Evolutionary conservation across 2,888 invertebrate species (phyloP).

Genomic region (Hirtodrosophila trivittata): DNA sequence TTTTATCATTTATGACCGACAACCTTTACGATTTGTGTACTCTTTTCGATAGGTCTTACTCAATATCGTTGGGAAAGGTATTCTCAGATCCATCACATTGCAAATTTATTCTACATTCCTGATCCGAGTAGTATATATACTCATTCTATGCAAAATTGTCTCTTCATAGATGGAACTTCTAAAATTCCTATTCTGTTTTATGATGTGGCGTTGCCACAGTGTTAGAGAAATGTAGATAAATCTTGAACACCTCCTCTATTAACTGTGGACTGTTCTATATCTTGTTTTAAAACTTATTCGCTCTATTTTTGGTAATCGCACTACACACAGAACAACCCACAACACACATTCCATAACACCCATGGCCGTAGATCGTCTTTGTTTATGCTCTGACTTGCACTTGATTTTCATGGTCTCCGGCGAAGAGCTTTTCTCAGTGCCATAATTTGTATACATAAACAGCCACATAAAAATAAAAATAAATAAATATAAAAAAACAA

Average conservation of each 20-base stretch:
- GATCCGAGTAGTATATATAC: too few relatives aligned
- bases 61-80: too few relatives aligned
- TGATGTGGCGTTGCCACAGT: too few relatives aligned
- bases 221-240: too few relatives aligned
- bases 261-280: background rate
- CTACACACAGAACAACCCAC: slow-evolving; percentile 3
- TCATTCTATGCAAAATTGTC: too few relatives aligned
- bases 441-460: slow-evolving; percentile 28
- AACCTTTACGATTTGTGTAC: background rate
- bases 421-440: slow-evolving; percentile 42
- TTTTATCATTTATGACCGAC: background rate
- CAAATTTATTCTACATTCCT: too few relatives aligned
- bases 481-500: slow-evolving; percentile 6
- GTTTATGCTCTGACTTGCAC: slow-evolving; percentile 50
- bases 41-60: too few relatives aligned
- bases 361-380: slow-evolving; percentile 44
- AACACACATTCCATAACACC: slow-evolving; percentile 35
- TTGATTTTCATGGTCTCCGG: slow-evolving; percentile 46
- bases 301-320: slow-evolving; percentile 25
- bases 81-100: too few relatives aligned
- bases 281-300: background rate
- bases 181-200: too few relatives aligned
- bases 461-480: too few relatives aligned
- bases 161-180: too few relatives aligned
- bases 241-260: too few relatives aligned